Conservation (phyloP, 2,797 vertebrate species). For the Apogon talboti region DNA sequence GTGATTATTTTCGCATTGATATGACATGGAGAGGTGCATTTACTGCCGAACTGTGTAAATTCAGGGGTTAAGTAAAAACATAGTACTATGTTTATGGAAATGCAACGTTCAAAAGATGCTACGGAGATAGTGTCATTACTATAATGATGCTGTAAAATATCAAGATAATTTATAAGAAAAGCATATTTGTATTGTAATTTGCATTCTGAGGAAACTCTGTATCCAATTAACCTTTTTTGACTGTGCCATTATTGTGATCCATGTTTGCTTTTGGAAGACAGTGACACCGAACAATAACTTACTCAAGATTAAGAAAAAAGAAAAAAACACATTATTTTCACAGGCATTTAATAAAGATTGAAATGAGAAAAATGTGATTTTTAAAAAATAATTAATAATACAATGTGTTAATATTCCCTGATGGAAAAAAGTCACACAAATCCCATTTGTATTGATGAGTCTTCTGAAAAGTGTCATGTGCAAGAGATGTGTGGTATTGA, state of each 20-base stretch:
- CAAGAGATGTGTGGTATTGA: conserved; percentile 63
- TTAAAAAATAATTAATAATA: conserved; percentile 49
- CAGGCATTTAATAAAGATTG: conserved; percentile 29
- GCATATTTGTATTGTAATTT: conserved; percentile 46
- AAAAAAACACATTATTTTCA: conserved; percentile 12
- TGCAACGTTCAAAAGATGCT: conserved; percentile 36
- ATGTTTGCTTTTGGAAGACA: conserved; percentile 23
- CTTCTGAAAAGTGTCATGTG: conserved; percentile 61
- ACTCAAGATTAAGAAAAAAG: conserved; percentile 6
- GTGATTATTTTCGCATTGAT: conserved; percentile 33
- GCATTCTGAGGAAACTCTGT: conserved; percentile 26
- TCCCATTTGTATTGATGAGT: conserved; percentile 70
- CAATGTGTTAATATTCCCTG: conserved; percentile 38
- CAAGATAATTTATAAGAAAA: conserved; percentile 40
- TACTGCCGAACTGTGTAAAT: conserved; percentile 30
- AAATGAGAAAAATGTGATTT: conserved; percentile 16
- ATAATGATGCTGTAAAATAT: conserved; percentile 55
- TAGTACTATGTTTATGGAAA: conserved; percentile 47
- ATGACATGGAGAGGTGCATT: conserved; percentile 22
- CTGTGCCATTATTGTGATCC: conserved; percentile 23
- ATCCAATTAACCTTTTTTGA: conserved; percentile 69
- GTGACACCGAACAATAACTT: conserved; percentile 11
- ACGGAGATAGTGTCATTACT: conserved; percentile 61
- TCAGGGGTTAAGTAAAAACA: conserved; percentile 49
- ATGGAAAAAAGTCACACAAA: conserved; percentile 47